Base-by-base conservation (phyloP, 2,797 vertebrate genomes). In the Taenioides sp. region DNA sequence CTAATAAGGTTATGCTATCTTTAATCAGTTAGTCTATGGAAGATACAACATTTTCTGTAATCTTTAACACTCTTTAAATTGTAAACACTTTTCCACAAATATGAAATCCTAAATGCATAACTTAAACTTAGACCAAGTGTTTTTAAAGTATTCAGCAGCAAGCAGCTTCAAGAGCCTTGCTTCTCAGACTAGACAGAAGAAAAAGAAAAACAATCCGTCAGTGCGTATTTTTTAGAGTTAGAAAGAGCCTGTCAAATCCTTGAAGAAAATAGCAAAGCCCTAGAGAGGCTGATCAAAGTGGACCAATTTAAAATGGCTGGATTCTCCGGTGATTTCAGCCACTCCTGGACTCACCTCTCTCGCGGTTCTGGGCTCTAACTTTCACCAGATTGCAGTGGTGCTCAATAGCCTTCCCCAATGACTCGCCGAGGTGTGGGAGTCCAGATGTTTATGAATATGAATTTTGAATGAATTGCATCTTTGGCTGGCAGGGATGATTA, bases 361-460 rank as follows among this genome's bases (percentile, higher is more conserved):
- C 61, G 64, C 43, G 58, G 76, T 79, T 77, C 77, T 16, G 65
- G 74, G 74, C 75, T 71, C 74, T 81, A 76, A 74, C 88, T 90
- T 81, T 75, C 70, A 66, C 57, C 81, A 80, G 80, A 83, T 76
- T 86, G 69, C 81, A 90, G 90, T 86, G 73, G 84, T 88, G 91
- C 88, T 91, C 87, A 88, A 87, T 80, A 82, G 81, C 81, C 79
- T 82, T 79, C 73, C 90, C 92, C 87, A 81, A 88, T 89, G 91
- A 88, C 80, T 87, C 72, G 76, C 84, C n/a, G 87, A 89, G 85
- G 81, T 88, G 82, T 82, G 82, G 83, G 83, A 83, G 80, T 81
- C 89, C 92, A 93, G 89, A 93, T 93, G 91, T 91, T 89, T 89
- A 87, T 91, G 90, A 89, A 91, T 92, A 91, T 91, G 82, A 88